Conservation (phyloP, 2,113 vertebrate species). For the Ciconia boyciana region DNA sequence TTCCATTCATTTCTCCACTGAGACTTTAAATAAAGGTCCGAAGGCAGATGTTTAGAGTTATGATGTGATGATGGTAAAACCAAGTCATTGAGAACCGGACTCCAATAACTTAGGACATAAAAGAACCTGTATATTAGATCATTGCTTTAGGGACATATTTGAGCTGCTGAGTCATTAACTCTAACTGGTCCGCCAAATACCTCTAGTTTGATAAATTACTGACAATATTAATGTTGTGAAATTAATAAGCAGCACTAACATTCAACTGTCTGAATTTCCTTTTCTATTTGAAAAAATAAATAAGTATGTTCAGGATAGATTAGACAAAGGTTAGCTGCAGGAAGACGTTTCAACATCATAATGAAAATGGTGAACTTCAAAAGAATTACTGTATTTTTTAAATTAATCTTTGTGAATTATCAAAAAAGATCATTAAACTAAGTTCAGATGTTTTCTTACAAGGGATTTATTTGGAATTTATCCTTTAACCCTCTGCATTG, state of each 20-base stretch:
- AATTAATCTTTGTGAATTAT: not conserved
- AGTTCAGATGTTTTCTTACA: not conserved
- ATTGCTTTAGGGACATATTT: conserved; percentile 48
- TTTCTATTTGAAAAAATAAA: conserved; percentile 39
- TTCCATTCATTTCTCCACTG: not conserved
- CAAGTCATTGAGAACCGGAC: not conserved
- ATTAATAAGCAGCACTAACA: not conserved
- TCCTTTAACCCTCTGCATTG: not conserved
- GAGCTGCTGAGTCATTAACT: conserved; percentile 31
- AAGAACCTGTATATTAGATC: conserved; percentile 37
- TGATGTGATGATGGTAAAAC: not conserved
- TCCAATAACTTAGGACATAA: not conserved
- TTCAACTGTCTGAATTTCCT: conserved; percentile 26
- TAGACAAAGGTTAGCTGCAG: conserved; percentile 42
- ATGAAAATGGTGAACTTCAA: conserved; percentile 40
- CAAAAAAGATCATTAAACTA: not conserved
- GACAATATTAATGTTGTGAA: not conserved
- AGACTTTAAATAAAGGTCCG: not conserved
- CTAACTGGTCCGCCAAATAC: not conserved
- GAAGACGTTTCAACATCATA: not conserved
- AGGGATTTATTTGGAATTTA: not conserved
- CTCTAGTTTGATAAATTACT: conserved; percentile 34
- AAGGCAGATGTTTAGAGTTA: not conserved
- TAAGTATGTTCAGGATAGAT: not conserved
- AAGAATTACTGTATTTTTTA: conserved; percentile 2